A percentile compares a stretch with the other conserved stretches of the same genome.
Evolutionary conservation across 1,140 invertebrate species (phyloP).

Genomic region (Cryptotermes secundus): DNA sequence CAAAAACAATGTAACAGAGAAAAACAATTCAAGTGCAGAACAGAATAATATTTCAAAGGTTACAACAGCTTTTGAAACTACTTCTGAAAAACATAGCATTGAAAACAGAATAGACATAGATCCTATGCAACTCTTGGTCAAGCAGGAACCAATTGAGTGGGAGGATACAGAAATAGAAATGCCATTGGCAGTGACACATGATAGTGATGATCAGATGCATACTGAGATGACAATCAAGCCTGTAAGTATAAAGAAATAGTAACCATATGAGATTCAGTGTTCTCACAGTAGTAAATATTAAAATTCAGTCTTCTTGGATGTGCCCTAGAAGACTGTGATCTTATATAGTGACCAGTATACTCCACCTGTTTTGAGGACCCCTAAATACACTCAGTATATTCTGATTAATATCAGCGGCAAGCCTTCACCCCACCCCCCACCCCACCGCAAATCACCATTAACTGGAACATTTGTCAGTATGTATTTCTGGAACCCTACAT

Average conservation of each 20-base stretch:
- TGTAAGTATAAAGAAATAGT: conserved; percentile 41
- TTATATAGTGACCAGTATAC: too few species aligned
- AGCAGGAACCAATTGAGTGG: conserved; percentile 69
- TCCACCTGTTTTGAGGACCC: too few species aligned
- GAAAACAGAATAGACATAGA: neutral
- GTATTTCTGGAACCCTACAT: too few species aligned
- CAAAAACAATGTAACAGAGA: neutral
- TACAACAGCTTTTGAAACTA: neutral
- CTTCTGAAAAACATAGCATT: neutral
- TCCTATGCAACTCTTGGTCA: conserved; percentile 48
- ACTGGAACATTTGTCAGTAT: too few species aligned
- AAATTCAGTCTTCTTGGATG: too few species aligned
- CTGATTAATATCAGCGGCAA: too few species aligned
- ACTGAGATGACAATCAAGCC: conserved; percentile 54
- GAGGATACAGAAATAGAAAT: conserved; percentile 53
- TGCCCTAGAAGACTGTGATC: too few species aligned
- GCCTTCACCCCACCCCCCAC: too few species aligned
- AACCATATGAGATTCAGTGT: too few species aligned
- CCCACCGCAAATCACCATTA: too few species aligned
- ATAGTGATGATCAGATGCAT: conserved; percentile 20
- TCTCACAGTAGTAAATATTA: too few species aligned
- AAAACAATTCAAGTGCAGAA: neutral
- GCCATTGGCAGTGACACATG: conserved; percentile 22
- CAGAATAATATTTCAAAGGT: neutral
- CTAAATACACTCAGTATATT: too few species aligned